These are phyloP conservation scores for Cynocephalus volans DNA, from an alignment of 2,113 vertebrate species.

Conservation along the genomic window DNA sequence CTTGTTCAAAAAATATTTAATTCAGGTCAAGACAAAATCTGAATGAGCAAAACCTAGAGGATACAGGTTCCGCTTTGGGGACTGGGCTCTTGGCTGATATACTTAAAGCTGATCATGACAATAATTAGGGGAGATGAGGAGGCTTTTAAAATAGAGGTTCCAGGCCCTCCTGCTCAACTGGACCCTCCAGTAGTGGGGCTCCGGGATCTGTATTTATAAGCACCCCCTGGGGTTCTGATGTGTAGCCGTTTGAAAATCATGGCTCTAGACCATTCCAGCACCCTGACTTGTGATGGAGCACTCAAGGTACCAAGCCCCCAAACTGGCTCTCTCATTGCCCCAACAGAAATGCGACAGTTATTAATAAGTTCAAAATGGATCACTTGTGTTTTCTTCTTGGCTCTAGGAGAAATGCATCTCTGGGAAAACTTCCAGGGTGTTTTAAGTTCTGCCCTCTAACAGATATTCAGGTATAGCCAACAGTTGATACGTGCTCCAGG, in stretches of 20 bases:
- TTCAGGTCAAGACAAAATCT: conserved; percentile 11
- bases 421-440: conserved; percentile 77
- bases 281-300: background rate
- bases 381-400: conserved; percentile 69
- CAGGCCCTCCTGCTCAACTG: background rate
- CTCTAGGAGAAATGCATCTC: conserved; percentile 73
- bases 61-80: background rate
- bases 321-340: background rate
- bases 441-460: conserved; percentile 73
- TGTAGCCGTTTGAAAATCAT: background rate
- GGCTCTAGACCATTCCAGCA: background rate
- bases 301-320: background rate
- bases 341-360: conserved; percentile 70
- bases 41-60: background rate
- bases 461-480: conserved; percentile 63
- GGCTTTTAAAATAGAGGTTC: background rate
- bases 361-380: conserved; percentile 74
- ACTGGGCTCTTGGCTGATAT: background rate
- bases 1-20: background rate
- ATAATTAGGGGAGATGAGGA: background rate
- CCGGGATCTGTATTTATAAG: background rate
- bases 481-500: background rate
- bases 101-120: background rate
- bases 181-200: background rate
- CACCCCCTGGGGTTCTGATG: background rate